Evolutionary conservation across 2,797 vertebrate genomes (phyloP), one percentile per base, ranked within the genome.

Genomic region (Danio albolineatus): DNA sequence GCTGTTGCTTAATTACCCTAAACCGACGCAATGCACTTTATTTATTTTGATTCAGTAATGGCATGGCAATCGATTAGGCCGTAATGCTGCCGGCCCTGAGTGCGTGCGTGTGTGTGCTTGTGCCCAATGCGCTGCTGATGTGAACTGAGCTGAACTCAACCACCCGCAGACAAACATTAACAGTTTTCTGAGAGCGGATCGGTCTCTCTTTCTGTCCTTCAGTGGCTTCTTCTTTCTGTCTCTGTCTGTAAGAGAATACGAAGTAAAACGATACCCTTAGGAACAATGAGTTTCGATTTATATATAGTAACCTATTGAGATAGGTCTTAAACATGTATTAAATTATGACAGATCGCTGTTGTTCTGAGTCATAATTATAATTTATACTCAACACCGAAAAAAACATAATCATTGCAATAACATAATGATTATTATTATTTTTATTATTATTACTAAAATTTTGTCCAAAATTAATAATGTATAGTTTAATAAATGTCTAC

Each of bases 31-130:
- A 92, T 91, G 89, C 92, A 91, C 91, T 90, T 92, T 92, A 91
- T 93, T 93, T 93, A 94, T 93, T 92, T 90, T 90, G 88, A 88
- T 91, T 91, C 87, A 83, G 90, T 94, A 94, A 94, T 90, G 89
- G 92, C 92, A 89, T 90, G 86, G 89, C 89, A 94, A 95, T 94
- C 86, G 91, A 94, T 94, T 91, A 89, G 89, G 86, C 90, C 87
- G 90, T 89, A 85, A 92, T 90, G 91, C 88, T 89, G 87, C 85
- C 70, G 81, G 84, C 73, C 76, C 82, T 76, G 73, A 72, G 66
- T 51, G 72, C 79, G 65, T 64, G 71, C 49, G 76, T 54, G 70
- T 62, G 62, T 64, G 64, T 79, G 66, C 75, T 62, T 79, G 76
- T 78, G 60, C 60, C 41, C 49, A 73, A 59, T 71, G 61, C 7